phyloP scores from a whole-genome alignment of 2,888 invertebrate genomes.

The Merodon equestris region DNA sequence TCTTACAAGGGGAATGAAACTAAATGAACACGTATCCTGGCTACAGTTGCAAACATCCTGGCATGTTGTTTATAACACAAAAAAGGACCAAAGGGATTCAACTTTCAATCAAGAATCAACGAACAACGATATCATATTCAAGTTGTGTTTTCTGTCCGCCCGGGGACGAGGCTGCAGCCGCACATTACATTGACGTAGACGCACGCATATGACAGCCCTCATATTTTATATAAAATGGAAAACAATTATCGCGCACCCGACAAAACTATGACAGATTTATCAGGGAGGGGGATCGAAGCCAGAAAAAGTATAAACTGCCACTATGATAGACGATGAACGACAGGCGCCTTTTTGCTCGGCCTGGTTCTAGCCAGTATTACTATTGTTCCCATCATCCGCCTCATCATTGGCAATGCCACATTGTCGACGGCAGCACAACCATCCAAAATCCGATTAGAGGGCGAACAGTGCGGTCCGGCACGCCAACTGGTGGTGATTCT shows the following conservation, averaged over 20 bases:
- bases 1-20: too few relatives aligned
- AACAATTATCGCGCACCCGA: constrained; percentile 38
- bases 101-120: constrained; percentile 20
- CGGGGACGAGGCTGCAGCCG: constrained; percentile 37
- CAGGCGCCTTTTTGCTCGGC: constrained; percentile 3
- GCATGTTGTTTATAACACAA: too few relatives aligned
- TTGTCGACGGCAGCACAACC: constrained; percentile 27
- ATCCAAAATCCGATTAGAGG: constrained; percentile 62
- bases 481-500: constrained; percentile 50
- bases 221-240: constrained; percentile 42
- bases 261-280: constrained; percentile 23
- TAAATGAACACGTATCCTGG: constrained; percentile 21
- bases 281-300: not conserved
- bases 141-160: constrained; percentile 1
- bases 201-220: constrained; percentile 63
- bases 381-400: constrained; percentile 42
- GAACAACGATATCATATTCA: not conserved
- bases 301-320: constrained; percentile 12
- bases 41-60: constrained; percentile 33
- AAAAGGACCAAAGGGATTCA: not conserved
- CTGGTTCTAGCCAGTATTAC: constrained; percentile 27
- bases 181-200: not conserved
- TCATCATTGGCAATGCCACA: constrained; percentile 26
- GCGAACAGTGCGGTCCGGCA: constrained; percentile 34
- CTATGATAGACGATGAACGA: not conserved